These are phyloP conservation scores for Tipula lateralis DNA, from an alignment of 2,888 invertebrate species.

Conservation along the genomic window DNA sequence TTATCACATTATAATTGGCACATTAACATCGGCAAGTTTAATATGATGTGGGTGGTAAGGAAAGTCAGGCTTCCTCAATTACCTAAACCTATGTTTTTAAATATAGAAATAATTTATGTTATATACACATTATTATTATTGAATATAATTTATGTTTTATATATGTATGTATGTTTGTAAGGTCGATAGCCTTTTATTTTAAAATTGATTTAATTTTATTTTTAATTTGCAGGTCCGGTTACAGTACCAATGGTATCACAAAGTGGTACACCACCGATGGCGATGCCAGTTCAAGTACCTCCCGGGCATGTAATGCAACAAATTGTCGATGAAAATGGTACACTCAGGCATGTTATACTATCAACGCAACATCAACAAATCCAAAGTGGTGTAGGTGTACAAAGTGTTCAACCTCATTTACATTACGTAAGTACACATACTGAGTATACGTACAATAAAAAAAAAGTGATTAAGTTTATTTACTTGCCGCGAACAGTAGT, in stretches of 20 bases:
- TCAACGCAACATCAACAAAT: conserved; percentile 60
- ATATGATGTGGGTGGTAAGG: background rate
- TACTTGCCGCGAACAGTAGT: background rate
- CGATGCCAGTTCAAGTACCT: conserved; percentile 88
- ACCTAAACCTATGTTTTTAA: background rate
- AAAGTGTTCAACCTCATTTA: conserved; percentile 54
- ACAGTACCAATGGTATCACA: conserved; percentile 83
- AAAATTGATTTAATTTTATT: conserved; percentile 32
- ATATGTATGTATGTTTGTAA: background rate
- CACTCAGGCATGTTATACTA: conserved; percentile 83
- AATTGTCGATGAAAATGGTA: conserved; percentile 85
- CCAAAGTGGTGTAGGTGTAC: conserved; percentile 45
- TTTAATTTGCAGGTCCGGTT: conserved; percentile 65
- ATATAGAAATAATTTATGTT: background rate
- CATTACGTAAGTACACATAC: conserved; percentile 54
- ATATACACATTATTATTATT: no score
- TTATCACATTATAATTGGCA: background rate
- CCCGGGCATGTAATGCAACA: conserved; percentile 88
- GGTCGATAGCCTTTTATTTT: background rate
- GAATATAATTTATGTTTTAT: background rate
- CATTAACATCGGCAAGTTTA: background rate
- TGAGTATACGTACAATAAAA: background rate
- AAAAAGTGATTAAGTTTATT: conserved; percentile 6
- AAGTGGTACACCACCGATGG: conserved; percentile 68
- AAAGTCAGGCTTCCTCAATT: background rate